Conservation (phyloP, 2,888 invertebrate species). For the Phlogophora meticulosa region DNA sequence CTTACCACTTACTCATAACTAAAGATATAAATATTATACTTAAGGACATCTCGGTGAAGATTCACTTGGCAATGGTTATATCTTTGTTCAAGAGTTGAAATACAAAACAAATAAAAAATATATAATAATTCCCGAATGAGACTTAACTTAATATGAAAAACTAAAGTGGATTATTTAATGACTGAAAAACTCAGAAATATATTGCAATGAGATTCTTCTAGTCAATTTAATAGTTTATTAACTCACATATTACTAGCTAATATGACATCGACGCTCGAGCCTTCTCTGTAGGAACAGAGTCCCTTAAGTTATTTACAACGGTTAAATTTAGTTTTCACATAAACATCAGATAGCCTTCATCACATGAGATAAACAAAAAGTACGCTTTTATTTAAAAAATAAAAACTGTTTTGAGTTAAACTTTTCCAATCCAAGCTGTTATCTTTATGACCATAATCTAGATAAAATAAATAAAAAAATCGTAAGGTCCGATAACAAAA, state of each 20-base stretch:
- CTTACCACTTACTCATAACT: background rate
- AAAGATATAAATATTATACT: constrained; percentile 9
- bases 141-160: background rate
- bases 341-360: constrained; percentile 4
- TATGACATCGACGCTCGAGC: too few relatives aligned
- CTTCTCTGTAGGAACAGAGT: too few relatives aligned
- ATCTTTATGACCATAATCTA: constrained; percentile 30
- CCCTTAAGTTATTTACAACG: too few relatives aligned
- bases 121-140: background rate
- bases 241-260: too few relatives aligned
- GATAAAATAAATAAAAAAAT: constrained; percentile 23
- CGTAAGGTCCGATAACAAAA: constrained; percentile 1
- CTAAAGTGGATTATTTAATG: background rate
- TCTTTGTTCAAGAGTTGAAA: constrained; percentile 1
- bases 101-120: background rate
- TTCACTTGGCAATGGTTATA: constrained; percentile 5
- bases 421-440: constrained; percentile 12
- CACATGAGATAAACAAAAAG: constrained; percentile 10
- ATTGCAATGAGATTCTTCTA: background rate
- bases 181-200: background rate
- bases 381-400: constrained; percentile 10
- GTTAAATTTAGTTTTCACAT: background rate
- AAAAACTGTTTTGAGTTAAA: constrained; percentile 8
- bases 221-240: too few relatives aligned
- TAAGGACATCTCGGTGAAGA: constrained; percentile 11